A percentile compares a stretch with the other conserved stretches of the same genome.
Evolutionary conservation across 2,797 vertebrate genomes (phyloP).

Genomic region (Falco rusticolus): DNA sequence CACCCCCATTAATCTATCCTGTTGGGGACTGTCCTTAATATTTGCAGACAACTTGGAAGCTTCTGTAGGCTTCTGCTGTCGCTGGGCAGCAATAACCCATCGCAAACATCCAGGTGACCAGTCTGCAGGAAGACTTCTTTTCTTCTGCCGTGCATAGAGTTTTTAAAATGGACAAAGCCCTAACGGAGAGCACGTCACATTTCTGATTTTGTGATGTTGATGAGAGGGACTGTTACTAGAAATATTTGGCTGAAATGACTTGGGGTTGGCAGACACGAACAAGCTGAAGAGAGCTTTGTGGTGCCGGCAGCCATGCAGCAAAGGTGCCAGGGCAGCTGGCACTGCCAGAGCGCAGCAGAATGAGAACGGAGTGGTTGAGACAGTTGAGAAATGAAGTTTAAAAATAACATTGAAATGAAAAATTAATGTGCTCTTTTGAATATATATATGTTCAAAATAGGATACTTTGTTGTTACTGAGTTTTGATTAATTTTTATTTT

Average conservation of each 20-base stretch:
- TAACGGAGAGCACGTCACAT: accelerated
- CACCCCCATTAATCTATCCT: not conserved
- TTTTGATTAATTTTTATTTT: not conserved
- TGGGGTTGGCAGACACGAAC: accelerated
- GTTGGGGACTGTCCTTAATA: too few species aligned
- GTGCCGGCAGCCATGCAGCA: not conserved
- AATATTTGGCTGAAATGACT: not conserved
- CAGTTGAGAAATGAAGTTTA: not conserved
- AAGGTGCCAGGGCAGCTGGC: not conserved
- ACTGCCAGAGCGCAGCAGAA: not conserved
- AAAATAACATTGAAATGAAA: not conserved
- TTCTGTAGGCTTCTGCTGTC: not conserved
- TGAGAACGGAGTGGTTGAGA: not conserved
- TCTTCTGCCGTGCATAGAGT: not conserved
- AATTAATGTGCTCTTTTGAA: not conserved
- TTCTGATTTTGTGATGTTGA: not conserved
- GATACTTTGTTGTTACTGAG: not conserved
- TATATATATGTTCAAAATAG: not conserved
- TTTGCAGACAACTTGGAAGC: not conserved
- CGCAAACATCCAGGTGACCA: not conserved
- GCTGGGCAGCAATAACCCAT: not conserved
- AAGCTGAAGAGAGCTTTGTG: not conserved
- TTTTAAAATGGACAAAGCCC: not conserved
- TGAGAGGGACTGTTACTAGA: not conserved
- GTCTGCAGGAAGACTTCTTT: too few species aligned